These are phyloP conservation scores for Dolichoris vasculosae DNA, from an alignment of 1,140 invertebrate genomes.

Conservation along the genomic window DNA sequence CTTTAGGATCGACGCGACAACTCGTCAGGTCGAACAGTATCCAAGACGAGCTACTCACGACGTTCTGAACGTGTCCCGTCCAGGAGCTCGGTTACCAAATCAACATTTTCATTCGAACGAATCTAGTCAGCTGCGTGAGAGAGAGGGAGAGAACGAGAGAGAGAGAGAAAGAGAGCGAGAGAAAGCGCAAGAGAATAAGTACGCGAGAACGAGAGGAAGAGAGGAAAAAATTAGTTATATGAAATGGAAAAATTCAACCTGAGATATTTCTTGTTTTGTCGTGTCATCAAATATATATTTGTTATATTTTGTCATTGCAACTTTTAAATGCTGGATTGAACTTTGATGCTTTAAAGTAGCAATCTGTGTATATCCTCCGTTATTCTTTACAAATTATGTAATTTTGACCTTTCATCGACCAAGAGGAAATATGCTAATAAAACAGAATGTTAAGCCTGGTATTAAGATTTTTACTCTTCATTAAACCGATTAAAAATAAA, in stretches of 20 bases:
- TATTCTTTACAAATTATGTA: neutral
- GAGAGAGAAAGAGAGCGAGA: neutral
- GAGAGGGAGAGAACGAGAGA: neutral
- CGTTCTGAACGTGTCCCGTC: constrained; percentile 62
- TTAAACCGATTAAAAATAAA: constrained; percentile 25
- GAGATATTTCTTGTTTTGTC: constrained; percentile 28
- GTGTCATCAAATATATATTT: constrained; percentile 20
- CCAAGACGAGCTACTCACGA: constrained; percentile 85
- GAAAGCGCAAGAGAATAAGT: neutral
- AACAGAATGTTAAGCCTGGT: constrained; percentile 33
- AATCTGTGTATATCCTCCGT: constrained; percentile 5
- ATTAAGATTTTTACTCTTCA: constrained; percentile 40
- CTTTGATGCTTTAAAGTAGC: neutral
- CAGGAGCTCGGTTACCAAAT: neutral
- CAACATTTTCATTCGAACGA: constrained; percentile 16
- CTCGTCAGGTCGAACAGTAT: constrained; percentile 86
- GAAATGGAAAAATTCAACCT: constrained; percentile 7
- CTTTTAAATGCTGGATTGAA: neutral
- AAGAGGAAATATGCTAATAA: constrained; percentile 35
- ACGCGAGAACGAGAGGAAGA: neutral
- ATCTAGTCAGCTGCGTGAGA: constrained; percentile 43
- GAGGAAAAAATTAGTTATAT: constrained; percentile 3
- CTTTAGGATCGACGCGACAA: constrained; percentile 75
- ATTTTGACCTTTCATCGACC: constrained; percentile 11
- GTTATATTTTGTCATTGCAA: constrained; percentile 27